Evolutionary conservation across 2,888 invertebrate species (phyloP).

Genomic region (Esperia sulphurella): DNA sequence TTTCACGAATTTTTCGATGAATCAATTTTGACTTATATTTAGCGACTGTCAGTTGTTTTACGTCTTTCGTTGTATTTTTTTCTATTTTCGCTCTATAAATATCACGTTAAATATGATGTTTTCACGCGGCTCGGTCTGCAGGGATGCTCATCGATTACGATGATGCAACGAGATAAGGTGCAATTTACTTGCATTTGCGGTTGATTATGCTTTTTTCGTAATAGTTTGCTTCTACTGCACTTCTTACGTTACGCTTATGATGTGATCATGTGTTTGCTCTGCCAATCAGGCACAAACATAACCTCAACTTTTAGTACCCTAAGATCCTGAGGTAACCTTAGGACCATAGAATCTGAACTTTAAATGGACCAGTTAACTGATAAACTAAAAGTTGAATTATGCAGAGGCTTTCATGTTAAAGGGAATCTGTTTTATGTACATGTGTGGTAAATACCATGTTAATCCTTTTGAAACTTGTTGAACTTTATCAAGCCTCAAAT

Average conservation of each 20-base stretch:
- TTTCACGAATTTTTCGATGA: conserved; percentile 29
- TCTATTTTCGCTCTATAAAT: conserved; percentile 32
- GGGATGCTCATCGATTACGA: conserved; percentile 60
- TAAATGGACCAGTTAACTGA: too few relatives aligned
- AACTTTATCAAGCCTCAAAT: too few relatives aligned
- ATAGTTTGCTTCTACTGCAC: conserved; percentile 34
- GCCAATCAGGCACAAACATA: background rate
- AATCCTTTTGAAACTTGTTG: too few relatives aligned
- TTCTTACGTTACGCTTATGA: conserved; percentile 14
- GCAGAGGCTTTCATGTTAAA: too few relatives aligned
- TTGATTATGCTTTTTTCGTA: conserved; percentile 14
- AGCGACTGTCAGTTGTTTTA: conserved; percentile 78
- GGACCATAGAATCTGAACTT: too few relatives aligned
- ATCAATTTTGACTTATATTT: conserved; percentile 54
- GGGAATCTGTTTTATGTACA: too few relatives aligned
- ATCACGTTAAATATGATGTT: conserved; percentile 31
- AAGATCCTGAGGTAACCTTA: too few relatives aligned
- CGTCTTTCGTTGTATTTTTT: conserved; percentile 47
- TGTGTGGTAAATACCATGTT: too few relatives aligned
- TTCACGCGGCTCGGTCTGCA: conserved; percentile 60
- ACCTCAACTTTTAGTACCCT: background rate
- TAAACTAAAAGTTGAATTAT: too few relatives aligned
- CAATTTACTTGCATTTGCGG: conserved; percentile 17
- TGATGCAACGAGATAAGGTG: conserved; percentile 79
- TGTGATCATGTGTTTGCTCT: background rate